Base-by-base conservation (phyloP, 2,888 invertebrate species). In the Embidobia sp. region DNA sequence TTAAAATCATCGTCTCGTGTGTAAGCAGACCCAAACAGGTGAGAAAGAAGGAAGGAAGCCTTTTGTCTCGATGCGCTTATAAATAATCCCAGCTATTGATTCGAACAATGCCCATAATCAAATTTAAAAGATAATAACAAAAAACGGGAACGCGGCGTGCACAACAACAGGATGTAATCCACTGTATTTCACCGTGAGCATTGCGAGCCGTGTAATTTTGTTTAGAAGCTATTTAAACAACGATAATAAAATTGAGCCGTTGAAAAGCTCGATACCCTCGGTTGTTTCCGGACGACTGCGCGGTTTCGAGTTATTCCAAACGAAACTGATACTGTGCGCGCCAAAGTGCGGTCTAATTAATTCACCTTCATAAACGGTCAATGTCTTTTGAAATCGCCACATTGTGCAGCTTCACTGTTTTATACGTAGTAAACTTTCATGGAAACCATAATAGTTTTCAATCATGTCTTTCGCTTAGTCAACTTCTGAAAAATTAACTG, bases 1-100 rank as follows among this genome's bases (percentile, higher is more conserved):
- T 73, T 73, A 73, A 55, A 57, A 73, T 73, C 57, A 64, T 57
- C 27, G 13, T 57, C 18, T 29, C 18, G 13, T 8, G 11, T 40
- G 44, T 61, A 44, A 61, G 13, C 33, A 49, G 51, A 51, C 40
- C 13, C 44, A 51, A 63, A 31, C 13, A 16, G 33, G 15, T 35
- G 57, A 40, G 64, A 59, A 66, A 49, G 49, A 27, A 31, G 7
- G 3, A 37, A 44, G 37, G 27, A 37, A 53, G 18, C 13, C 37
- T 46, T 46, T 61, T 35, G 35, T 46, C 19, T 3, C 8, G 15
- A 10, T 10, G 4, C n/a, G 8, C 10, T 48, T 66, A 27, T 29
- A 53, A 53, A 51, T 53, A 66, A 66, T 35, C 16, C 22, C 6
- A 1, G 3, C 2, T 59, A 59, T 59, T 59, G 69, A 69, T 69